Conservation (phyloP, 92 coral and sea anemone species). For the Porites cylindrica region DNA sequence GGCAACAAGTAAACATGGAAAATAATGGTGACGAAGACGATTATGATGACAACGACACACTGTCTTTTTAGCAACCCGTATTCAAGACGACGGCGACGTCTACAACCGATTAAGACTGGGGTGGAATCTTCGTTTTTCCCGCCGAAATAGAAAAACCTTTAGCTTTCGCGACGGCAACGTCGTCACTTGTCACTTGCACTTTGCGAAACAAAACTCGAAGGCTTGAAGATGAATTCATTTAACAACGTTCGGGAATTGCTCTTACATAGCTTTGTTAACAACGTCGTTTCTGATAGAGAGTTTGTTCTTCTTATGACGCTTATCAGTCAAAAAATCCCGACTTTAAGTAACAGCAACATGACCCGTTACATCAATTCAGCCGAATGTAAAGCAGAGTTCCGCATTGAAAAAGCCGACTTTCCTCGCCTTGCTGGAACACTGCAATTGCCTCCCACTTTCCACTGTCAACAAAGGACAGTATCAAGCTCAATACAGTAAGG, state of each 20-base stretch:
- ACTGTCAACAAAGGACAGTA: slow-evolving; percentile 20
- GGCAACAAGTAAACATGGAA: too few relatives aligned
- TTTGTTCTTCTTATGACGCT: not conserved
- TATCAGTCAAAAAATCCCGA: slow-evolving; percentile 54
- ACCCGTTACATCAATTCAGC: slow-evolving; percentile 30
- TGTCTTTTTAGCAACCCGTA: not conserved
- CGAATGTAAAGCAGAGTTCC: too few relatives aligned
- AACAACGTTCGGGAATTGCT: not conserved
- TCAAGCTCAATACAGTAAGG: slow-evolving; percentile 21
- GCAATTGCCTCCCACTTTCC: slow-evolving; percentile 46
- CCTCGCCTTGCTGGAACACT: slow-evolving; percentile 42
- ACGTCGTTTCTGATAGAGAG: too few relatives aligned
- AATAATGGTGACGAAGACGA: too few relatives aligned
- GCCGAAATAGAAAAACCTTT: slow-evolving; percentile 23
- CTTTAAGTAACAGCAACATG: slow-evolving; percentile 49
- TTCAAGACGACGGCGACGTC: slow-evolving; percentile 12
- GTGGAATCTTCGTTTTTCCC: not conserved
- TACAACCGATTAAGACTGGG: slow-evolving; percentile 28
- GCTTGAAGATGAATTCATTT: slow-evolving; percentile 40
- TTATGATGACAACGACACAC: too few relatives aligned
- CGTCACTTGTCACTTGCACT: slow-evolving; percentile 26
- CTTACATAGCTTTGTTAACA: too few relatives aligned
- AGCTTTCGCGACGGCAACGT: slow-evolving; percentile 40
- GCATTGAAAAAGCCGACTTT: too few relatives aligned
- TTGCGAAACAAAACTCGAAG: too few relatives aligned